Evolutionary conservation across 2,113 vertebrate genomes (phyloP).

Genomic region (Amphiprion ocellaris): DNA sequence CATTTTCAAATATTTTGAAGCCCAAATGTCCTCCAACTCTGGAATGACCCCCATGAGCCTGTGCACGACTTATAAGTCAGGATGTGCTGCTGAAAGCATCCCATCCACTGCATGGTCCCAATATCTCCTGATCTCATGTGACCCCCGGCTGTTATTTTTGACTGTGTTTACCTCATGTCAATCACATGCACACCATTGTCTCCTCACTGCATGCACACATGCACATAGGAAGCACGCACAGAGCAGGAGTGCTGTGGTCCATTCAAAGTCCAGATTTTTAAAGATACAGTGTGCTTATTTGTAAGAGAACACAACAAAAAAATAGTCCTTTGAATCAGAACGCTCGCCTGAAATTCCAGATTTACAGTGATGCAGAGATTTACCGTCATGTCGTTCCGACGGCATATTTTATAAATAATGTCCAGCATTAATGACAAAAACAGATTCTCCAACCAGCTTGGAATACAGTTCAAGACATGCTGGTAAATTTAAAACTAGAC

Average conservation of each 20-base stretch:
- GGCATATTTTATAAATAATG: neutral
- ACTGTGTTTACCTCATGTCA: slow-evolving; percentile 21
- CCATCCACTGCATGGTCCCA: slow-evolving; percentile 4
- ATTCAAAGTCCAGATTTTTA: slow-evolving; percentile 12
- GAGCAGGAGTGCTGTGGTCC: neutral
- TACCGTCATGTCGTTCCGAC: neutral
- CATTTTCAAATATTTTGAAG: too few species aligned
- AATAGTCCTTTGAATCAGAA: neutral
- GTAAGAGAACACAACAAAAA: neutral
- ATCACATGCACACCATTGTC: slow-evolving; percentile 8
- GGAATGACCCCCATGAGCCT: neutral
- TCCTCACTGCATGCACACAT: neutral
- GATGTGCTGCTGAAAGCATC: slow-evolving; percentile 9
- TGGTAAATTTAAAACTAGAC: slow-evolving; percentile 4
- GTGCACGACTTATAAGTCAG: slow-evolving; percentile 3
- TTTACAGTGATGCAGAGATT: too few species aligned
- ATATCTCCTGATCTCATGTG: slow-evolving; percentile 11
- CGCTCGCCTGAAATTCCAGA: too few species aligned
- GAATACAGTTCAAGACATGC: neutral
- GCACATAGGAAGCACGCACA: neutral
- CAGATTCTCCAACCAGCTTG: neutral
- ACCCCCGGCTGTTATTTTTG: slow-evolving; percentile 26
- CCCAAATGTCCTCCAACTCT: too few species aligned
- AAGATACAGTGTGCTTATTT: neutral
- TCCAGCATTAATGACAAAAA: neutral